Conservation (phyloP, 2,888 invertebrate species). For the Drosophila suboccidentalis region DNA sequence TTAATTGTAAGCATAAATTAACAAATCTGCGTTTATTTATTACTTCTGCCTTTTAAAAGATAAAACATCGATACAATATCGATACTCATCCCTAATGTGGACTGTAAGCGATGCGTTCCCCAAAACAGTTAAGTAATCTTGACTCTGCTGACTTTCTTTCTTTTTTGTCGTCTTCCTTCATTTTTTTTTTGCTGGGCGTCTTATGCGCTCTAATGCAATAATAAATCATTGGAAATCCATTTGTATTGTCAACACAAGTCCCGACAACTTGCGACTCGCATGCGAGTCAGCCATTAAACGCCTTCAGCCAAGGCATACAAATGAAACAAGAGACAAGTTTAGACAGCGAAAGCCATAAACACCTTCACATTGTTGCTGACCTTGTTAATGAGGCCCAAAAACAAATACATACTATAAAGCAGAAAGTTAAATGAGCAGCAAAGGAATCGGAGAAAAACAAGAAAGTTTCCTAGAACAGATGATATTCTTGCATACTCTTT, state of each 20-base stretch:
- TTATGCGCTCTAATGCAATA: conserved; percentile 83
- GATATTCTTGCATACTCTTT: neutral
- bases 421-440: conserved; percentile 31
- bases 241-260: conserved; percentile 82
- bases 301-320: conserved; percentile 64
- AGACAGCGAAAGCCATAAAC: conserved; percentile 65
- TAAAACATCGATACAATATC: too few relatives aligned
- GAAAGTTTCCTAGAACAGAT: neutral
- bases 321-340: conserved; percentile 51
- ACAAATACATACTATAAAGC: conserved; percentile 16
- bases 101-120: conserved; percentile 9
- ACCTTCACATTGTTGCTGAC: conserved; percentile 57
- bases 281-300: conserved; percentile 65
- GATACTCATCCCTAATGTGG: neutral
- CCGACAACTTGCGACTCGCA: conserved; percentile 61
- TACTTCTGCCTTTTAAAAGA: too few relatives aligned
- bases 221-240: conserved; percentile 84
- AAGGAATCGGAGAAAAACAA: neutral
- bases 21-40: too few relatives aligned
- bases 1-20: too few relatives aligned
- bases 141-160: conserved; percentile 12
- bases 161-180: neutral
- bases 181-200: conserved; percentile 22
- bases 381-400: conserved; percentile 48
- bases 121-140: conserved; percentile 17